Conservation (phyloP, 2,797 vertebrate genomes). For the Eulemur rubriventer region DNA sequence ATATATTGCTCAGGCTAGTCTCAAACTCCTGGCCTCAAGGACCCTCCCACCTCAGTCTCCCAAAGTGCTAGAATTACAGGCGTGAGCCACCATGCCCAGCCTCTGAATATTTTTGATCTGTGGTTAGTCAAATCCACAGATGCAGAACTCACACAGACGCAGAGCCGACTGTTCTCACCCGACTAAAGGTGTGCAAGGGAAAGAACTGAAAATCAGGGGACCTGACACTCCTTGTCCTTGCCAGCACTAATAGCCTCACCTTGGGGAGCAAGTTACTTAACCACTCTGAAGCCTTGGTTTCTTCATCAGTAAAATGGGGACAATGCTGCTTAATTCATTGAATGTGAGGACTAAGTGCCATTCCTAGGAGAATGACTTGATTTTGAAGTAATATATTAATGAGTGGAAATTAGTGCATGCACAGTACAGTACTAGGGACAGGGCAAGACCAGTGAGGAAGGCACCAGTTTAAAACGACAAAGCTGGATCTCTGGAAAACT, state of each 20-base stretch:
- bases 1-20: background rate
- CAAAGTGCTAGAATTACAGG: background rate
- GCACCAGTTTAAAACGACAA: background rate
- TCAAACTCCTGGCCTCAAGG: background rate
- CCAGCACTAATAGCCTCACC: background rate
- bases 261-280: background rate
- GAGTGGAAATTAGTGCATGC: background rate
- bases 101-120: background rate
- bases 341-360: background rate
- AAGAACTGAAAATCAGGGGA: background rate
- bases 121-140: background rate
- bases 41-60: background rate
- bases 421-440: background rate
- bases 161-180: background rate
- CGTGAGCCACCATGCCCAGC: background rate
- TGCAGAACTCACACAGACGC: background rate
- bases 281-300: background rate
- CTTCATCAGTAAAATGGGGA: background rate
- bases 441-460: background rate
- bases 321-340: background rate
- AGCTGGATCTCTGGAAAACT: background rate
- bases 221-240: background rate
- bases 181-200: background rate
- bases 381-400: background rate
- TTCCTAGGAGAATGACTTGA: constrained; percentile 18